Base-by-base conservation (phyloP, 2,113 vertebrate species). In the Festucalex cinctus region DNA sequence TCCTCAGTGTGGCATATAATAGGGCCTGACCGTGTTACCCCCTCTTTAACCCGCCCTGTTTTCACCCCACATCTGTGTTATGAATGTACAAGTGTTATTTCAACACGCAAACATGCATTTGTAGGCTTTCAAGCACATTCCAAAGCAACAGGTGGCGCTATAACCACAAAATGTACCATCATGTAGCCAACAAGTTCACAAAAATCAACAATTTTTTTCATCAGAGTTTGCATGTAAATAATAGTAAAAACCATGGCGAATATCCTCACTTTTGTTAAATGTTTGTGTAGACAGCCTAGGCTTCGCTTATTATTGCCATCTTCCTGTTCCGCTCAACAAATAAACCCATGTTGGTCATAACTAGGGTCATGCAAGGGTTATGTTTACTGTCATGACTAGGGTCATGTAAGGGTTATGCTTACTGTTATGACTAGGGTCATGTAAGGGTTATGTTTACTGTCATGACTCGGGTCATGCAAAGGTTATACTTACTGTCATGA, bases 51-150 rank as follows among this genome's bases (percentile, higher is more conserved):
- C 77, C 46, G 61, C 67, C 70, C 82, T 84, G 71, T 71, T 41
- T 43, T 62, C 39, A 22, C 74, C 73, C 74, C 69, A 70, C 82
- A 90, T 93, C 90, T 89, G 90, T 90, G 91, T 93, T 94, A 94
- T 93, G 93, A 92, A 94, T 91, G 88, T 90, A 91, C 92, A 88
- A 85, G 76, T 90, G 88, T 88, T 60, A 36, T 37, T 39, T 20
- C 35, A 13, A 60, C 32, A 60, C 19, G 36, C 39, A 39, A 37
- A 22, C 35, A 60, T 12, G 10, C 35, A 57, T 32, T 57, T 32
- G 22, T 54, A 14, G 12, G 51, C 22, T 54, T 3, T 17, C 14
- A n/a, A 22, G 19, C 6, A 20, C 58, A 60, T 37, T 60, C 58
- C 58, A 12, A 60, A 60, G 58, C 58, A 39, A n/a, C 58, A 60